phyloP scores from a whole-genome alignment of 2,797 vertebrate species.

The Rhinichthys osculus region DNA sequence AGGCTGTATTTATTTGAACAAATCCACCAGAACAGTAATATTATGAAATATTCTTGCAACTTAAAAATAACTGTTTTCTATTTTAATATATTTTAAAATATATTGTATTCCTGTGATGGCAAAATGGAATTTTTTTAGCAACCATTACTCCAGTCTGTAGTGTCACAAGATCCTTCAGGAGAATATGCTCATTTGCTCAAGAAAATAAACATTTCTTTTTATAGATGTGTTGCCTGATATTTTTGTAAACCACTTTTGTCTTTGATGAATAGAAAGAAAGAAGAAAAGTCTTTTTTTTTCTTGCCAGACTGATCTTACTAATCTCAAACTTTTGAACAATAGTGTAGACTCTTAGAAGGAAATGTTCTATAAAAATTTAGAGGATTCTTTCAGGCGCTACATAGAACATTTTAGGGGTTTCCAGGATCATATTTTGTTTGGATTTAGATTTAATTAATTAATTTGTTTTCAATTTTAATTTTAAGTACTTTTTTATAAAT shows the following conservation, averaged over 20 bases:
- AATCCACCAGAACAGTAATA: too few species aligned
- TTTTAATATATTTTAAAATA: not conserved
- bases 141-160: not conserved
- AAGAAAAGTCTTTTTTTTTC: too few species aligned
- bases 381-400: not conserved
- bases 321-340: not conserved
- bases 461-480: not conserved
- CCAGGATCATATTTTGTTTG: too few species aligned
- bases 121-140: not conserved
- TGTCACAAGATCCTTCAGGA: not conserved
- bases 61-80: not conserved
- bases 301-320: too few species aligned
- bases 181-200: not conserved
- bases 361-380: not conserved
- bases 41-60: too few species aligned
- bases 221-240: not conserved
- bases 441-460: not conserved
- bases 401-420: not conserved
- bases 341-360: not conserved
- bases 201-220: not conserved
- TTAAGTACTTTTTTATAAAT: not conserved
- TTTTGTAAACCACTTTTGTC: not conserved
- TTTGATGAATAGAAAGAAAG: not conserved
- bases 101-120: not conserved
- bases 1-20: not conserved